A percentile compares a stretch with the other conserved stretches of the same genome.
These are phyloP conservation scores for Decapterus maruadsi DNA, from an alignment of 2,797 vertebrate genomes.

Conservation along the genomic window DNA sequence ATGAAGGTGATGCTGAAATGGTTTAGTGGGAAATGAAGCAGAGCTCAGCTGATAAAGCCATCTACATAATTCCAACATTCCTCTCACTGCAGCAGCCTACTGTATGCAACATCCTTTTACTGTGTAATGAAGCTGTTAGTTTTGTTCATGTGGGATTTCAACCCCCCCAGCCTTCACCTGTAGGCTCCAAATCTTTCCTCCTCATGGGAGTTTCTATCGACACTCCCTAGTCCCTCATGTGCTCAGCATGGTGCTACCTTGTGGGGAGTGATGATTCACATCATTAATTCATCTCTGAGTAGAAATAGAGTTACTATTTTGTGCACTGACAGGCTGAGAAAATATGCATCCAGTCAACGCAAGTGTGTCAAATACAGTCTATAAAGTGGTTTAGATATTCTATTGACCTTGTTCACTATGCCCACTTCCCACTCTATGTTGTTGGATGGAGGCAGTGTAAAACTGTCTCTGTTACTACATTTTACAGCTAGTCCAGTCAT, in stretches of 20 bases:
- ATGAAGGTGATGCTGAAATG: background rate
- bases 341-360: no score
- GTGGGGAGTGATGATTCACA: background rate
- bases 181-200: background rate
- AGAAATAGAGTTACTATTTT: background rate
- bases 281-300: background rate
- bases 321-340: background rate
- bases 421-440: no score
- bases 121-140: background rate
- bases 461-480: no score
- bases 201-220: background rate
- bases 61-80: background rate
- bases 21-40: background rate
- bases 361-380: background rate
- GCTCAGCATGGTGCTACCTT: background rate
- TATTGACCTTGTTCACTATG: background rate
- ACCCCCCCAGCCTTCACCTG: background rate
- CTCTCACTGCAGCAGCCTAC: background rate
- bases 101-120: background rate
- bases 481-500: no score
- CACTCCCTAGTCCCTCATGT: background rate
- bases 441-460: no score
- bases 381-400: background rate
- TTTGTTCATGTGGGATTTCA: slow-evolving; percentile 18
- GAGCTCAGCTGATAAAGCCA: background rate